A percentile compares a stretch with the other conserved stretches of the same genome.
phyloP scores from a whole-genome alignment of 2,888 invertebrate species.

The Hypomecis atomaria region DNA sequence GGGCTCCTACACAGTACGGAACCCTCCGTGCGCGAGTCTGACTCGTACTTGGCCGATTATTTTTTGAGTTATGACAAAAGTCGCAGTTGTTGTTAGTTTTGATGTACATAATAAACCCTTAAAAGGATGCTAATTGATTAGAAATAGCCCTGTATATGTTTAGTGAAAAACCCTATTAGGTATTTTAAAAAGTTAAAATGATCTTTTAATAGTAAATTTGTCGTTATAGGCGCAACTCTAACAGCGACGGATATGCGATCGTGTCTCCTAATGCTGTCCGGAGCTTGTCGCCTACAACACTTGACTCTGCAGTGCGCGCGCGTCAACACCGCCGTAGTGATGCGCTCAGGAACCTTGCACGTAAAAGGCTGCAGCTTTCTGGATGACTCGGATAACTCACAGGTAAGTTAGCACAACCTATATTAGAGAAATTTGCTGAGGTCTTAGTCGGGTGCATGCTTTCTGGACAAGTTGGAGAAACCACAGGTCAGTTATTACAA shows the following conservation, averaged over 20 bases:
- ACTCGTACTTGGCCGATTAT: too few relatives aligned
- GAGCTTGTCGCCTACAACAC: slow-evolving; percentile 59
- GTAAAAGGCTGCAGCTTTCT: slow-evolving; percentile 54
- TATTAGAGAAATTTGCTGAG: neutral
- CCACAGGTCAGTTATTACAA: neutral
- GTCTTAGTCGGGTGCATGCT: neutral
- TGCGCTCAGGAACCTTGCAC: slow-evolving; percentile 59
- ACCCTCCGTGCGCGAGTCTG: too few relatives aligned
- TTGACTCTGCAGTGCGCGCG: slow-evolving; percentile 62
- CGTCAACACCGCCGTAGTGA: slow-evolving; percentile 66
- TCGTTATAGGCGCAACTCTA: slow-evolving; percentile 59
- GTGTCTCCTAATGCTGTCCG: slow-evolving; percentile 68
- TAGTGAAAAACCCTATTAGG: too few relatives aligned
- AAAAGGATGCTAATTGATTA: too few relatives aligned
- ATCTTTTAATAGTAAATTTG: neutral
- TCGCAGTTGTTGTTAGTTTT: too few relatives aligned
- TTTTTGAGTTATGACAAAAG: too few relatives aligned
- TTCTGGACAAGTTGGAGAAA: neutral
- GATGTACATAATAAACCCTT: too few relatives aligned
- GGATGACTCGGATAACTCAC: slow-evolving; percentile 60
- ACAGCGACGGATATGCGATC: slow-evolving; percentile 69
- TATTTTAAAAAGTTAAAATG: neutral
- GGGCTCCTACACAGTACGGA: too few relatives aligned
- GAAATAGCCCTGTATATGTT: too few relatives aligned
- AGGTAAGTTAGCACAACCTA: slow-evolving; percentile 51